A percentile compares a stretch with the other conserved stretches of the same genome.
phyloP scores from a whole-genome alignment of 2,888 invertebrate species.

The Netelia fuscicornis region DNA sequence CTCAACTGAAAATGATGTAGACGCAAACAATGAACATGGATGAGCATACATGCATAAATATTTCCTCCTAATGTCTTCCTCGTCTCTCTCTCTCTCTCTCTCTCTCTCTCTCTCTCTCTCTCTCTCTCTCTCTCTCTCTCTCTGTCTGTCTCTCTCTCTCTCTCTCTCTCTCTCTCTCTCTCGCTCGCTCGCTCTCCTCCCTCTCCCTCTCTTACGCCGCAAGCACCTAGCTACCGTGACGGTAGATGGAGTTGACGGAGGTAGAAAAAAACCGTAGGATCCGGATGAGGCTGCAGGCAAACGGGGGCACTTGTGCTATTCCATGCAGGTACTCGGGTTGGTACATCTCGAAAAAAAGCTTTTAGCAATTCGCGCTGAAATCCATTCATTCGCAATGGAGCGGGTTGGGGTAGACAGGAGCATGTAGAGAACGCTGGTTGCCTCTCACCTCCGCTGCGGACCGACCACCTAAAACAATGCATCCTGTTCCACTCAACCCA shows the following conservation, averaged over 20 bases:
- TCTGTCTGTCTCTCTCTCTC: too few species aligned
- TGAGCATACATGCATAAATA: neutral
- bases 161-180: neutral
- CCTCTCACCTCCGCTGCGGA: slow-evolving; percentile 48
- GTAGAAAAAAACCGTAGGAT: neutral
- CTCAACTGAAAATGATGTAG: neutral
- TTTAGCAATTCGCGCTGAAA: slow-evolving; percentile 71
- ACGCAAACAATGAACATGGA: neutral
- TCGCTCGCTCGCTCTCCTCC: too few species aligned
- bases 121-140: too few species aligned
- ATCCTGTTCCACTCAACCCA: slow-evolving; percentile 71
- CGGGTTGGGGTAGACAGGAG: slow-evolving; percentile 33
- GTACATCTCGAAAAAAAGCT: slow-evolving; percentile 68
- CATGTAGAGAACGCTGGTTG: slow-evolving; percentile 37
- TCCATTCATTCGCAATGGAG: slow-evolving; percentile 67
- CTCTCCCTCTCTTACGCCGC: neutral
- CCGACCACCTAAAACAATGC: slow-evolving; percentile 69
- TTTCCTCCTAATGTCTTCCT: neutral
- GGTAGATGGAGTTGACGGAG: slow-evolving; percentile 22
- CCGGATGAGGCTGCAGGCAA: neutral
- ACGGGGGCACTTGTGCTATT: neutral
- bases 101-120: too few species aligned
- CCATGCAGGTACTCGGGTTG: slow-evolving; percentile 27
- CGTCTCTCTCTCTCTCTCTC: neutral
- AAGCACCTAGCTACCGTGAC: slow-evolving; percentile 16